Conservation (phyloP, 2,797 vertebrate genomes). For the Propithecus deckenii region DNA sequence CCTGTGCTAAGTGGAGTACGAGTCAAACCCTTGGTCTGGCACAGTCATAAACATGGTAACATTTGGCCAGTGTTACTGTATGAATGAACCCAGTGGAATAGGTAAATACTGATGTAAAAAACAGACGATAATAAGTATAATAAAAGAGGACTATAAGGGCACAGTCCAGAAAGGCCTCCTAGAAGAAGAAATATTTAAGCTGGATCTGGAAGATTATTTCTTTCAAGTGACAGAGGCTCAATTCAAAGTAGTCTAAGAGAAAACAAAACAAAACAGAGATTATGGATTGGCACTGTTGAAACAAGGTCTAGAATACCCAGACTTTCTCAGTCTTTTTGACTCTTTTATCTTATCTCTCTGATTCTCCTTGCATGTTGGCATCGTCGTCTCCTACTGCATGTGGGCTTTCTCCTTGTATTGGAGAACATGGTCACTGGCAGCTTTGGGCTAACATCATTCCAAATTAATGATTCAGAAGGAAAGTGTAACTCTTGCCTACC, state of each 20-base stretch:
- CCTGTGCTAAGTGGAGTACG: not conserved
- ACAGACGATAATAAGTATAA: not conserved
- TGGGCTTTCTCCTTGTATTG: not conserved
- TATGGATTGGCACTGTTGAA: not conserved
- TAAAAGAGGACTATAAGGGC: not conserved
- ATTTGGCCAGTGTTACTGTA: not conserved
- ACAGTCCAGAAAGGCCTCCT: not conserved
- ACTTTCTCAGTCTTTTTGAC: not conserved
- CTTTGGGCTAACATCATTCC: not conserved
- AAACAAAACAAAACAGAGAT: not conserved
- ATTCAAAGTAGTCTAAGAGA: conserved; percentile 16
- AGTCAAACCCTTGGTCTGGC: not conserved
- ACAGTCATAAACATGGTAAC: not conserved
- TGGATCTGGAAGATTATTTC: not conserved
- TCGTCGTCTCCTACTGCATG: not conserved
- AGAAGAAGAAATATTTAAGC: conserved; percentile 42
- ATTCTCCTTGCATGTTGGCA: not conserved
- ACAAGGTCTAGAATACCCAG: not conserved
- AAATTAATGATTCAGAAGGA: not conserved
- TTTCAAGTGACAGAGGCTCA: conserved; percentile 6
- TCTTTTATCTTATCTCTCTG: not conserved
- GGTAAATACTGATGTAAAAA: conserved; percentile 1
- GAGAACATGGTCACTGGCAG: not conserved
- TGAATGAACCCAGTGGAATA: not conserved
- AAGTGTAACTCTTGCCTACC: not conserved